phyloP scores from a whole-genome alignment of 2,113 vertebrate species.

The Xyrauchen texanus region DNA sequence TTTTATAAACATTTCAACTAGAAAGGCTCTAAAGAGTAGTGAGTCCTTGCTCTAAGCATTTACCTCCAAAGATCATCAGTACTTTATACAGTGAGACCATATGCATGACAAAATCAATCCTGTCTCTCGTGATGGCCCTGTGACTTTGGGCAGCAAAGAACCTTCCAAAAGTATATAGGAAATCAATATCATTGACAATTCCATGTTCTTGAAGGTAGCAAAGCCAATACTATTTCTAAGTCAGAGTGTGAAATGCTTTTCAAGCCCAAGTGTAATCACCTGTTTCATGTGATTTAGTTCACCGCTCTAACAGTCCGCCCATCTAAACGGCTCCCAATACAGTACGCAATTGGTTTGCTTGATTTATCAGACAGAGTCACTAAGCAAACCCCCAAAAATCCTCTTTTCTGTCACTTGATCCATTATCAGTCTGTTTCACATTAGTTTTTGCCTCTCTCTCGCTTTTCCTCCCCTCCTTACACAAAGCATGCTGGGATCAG shows the following conservation, averaged over 20 bases:
- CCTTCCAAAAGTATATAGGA: conserved; percentile 63
- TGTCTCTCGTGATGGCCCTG: conserved; percentile 43
- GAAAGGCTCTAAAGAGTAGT: background rate
- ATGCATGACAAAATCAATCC: conserved; percentile 54
- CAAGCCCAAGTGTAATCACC: conserved; percentile 66
- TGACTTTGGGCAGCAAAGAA: conserved; percentile 42
- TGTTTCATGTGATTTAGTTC: conserved; percentile 72
- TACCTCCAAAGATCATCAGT: conserved; percentile 18
- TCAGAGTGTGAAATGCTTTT: conserved; percentile 58
- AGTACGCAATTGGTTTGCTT: background rate
- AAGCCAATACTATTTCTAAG: conserved; percentile 63
- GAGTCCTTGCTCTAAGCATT: conserved; percentile 29
- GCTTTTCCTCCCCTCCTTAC: conserved; percentile 75
- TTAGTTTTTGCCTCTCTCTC: conserved; percentile 37
- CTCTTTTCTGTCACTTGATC: conserved; percentile 66
- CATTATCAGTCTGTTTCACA: conserved; percentile 37
- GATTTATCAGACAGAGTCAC: background rate
- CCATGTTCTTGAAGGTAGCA: conserved; percentile 68
- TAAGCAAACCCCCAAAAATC: conserved; percentile 28
- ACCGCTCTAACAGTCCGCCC: background rate
- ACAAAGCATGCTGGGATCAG: conserved; percentile 82
- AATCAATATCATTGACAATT: conserved; percentile 72
- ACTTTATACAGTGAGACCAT: conserved; percentile 2
- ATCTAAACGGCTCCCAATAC: conserved; percentile 14
- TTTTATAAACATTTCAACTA: conserved; percentile 7